Evolutionary conservation across 2,888 invertebrate genomes (phyloP).

Genomic region (Cantharis rufa): DNA sequence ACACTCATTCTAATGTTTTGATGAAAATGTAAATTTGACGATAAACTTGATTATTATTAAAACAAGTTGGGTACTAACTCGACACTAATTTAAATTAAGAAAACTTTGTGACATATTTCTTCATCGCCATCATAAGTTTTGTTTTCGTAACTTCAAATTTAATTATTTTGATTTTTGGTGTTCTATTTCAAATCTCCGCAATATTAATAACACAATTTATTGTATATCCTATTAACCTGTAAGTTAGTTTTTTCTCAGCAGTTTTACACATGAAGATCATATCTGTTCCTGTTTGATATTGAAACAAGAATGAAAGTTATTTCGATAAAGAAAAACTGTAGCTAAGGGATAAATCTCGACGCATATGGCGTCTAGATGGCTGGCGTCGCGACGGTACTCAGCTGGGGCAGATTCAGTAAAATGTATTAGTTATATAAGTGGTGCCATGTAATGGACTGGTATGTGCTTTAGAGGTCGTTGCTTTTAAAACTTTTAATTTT

Average conservation of each 20-base stretch:
- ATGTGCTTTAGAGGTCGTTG: constrained; percentile 30
- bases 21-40: background rate
- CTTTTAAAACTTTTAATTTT: constrained; percentile 11
- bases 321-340: constrained; percentile 20
- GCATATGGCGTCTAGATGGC: constrained; percentile 47
- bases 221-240: background rate
- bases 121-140: background rate
- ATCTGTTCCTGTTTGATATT: background rate
- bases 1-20: background rate
- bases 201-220: background rate
- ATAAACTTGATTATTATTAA: background rate
- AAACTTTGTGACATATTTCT: background rate
- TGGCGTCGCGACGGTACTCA: constrained; percentile 48
- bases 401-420: constrained; percentile 46
- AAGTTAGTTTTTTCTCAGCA: background rate
- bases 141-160: background rate
- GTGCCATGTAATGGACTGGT: constrained; percentile 28
- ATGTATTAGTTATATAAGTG: constrained; percentile 47
- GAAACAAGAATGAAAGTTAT: constrained; percentile 1
- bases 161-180: background rate
- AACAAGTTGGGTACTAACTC: background rate
- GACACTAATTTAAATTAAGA: background rate
- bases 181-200: background rate
- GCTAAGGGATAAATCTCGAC: constrained; percentile 43
- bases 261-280: background rate